Evolutionary conservation across 2,797 vertebrate species (phyloP), one percentile per base, ranked within the genome.

Genomic region (Phrynocephalus guinanensis): DNA sequence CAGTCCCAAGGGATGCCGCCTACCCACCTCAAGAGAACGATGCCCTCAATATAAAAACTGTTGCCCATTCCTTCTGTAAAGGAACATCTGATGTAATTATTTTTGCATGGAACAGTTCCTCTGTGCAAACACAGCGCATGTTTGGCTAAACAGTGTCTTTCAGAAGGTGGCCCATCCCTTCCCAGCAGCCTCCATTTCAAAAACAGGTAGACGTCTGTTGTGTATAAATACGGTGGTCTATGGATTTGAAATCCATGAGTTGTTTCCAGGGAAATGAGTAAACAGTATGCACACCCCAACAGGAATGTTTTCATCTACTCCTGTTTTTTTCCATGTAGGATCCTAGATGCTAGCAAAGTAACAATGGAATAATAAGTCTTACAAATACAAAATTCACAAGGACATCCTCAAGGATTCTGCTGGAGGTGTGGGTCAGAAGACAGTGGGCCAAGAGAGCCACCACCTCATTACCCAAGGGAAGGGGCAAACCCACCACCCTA

Each of bases 71-170:
- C 33, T 44, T 24, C 72, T 76, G 24, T 75, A 70, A 52, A 24
- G 66, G 75, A 78, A 68, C 9, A 70, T 78, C 8, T 78, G 86
- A 87, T 71, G 86, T 56, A 68, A 83, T 87, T 87, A 78, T 87
- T 83, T 77, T 66, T 44, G 66, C 80, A 77, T 71, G 81, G 63
- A 87, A 44, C 63, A 83, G 73, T 78, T 83, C 30, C 30, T 87
- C 81, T 83, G 30, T 30, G 75, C 30, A 87, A 77, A 87, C 73
- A 83, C 48, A 67, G 79, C 70, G 33, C 63, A 30, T 26, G 1
- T 82, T 82, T 67, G 70, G 73, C 80, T 77, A 87, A 78, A 87
- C 16, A 44, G 5, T 77, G 63, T 38, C 73, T 87, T 87, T 83
- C 80, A 83, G 81, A 83, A 87, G 50, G 48, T 44, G 78, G 80